These are phyloP conservation scores for Steinernema feltiae DNA, from an alignment of 1,140 invertebrate genomes.

Conservation along the genomic window DNA sequence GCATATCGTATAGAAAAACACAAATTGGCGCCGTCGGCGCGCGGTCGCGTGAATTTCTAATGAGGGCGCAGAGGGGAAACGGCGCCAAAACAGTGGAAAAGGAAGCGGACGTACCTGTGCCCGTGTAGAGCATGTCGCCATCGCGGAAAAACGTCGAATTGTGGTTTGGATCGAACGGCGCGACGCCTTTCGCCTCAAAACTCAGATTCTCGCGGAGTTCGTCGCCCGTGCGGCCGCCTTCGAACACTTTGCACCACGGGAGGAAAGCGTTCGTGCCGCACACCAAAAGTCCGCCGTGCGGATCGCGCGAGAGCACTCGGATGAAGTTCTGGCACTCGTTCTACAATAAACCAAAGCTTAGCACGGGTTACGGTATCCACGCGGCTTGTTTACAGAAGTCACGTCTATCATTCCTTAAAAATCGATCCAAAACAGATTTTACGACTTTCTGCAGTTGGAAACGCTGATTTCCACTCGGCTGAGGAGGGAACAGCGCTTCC, in stretches of 20 bases:
- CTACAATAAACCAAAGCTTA: neutral
- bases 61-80: neutral
- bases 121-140: neutral
- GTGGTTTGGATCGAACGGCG: constrained; percentile 19
- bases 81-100: neutral
- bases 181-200: constrained; percentile 11
- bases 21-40: neutral
- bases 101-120: neutral
- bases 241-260: neutral
- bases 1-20: neutral
- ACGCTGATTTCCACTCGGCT: too few species aligned
- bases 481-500: too few species aligned
- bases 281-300: neutral
- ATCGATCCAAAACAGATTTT: too few species aligned
- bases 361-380: too few species aligned
- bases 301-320: neutral
- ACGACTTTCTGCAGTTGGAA: too few species aligned
- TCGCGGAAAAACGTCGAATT: constrained; percentile 5
- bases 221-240: constrained; percentile 14
- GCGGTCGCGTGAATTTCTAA: neutral
- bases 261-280: neutral
- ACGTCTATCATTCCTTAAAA: too few species aligned
- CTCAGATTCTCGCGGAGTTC: neutral
- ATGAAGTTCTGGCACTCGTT: constrained; percentile 6
- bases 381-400: too few species aligned